Percentiles rank a stretch among this genome's conserved stretches.
Conservation (phyloP, 2,113 vertebrate species). For the Romanogobio albipinnatus region DNA sequence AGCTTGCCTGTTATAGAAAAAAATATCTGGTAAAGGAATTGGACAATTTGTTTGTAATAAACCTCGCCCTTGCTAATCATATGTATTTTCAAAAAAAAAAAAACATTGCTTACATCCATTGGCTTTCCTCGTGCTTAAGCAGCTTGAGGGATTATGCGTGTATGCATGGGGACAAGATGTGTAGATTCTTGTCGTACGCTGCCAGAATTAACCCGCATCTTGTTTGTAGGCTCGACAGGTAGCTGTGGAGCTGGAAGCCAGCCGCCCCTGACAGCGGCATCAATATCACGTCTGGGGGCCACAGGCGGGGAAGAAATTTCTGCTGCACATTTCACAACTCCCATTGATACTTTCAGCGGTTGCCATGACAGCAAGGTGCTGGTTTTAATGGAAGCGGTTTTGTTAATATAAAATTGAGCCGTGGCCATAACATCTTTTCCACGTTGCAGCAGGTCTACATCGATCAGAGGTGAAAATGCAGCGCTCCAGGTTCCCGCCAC, state of each 20-base stretch:
- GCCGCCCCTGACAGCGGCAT: constrained; percentile 55
- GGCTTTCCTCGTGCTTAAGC: constrained; percentile 34
- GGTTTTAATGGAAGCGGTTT: constrained; percentile 60
- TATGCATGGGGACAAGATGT: constrained; percentile 46
- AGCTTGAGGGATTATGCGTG: constrained; percentile 47
- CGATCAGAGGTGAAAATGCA: constrained; percentile 49
- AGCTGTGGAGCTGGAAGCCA: constrained; percentile 49
- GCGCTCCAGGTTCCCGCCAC: constrained; percentile 8
- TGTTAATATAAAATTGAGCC: constrained; percentile 59
- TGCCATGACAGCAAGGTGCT: constrained; percentile 60
- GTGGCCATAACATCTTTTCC: constrained; percentile 46
- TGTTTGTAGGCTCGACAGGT: constrained; percentile 59
- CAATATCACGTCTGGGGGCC: constrained; percentile 58
- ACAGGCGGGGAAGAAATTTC: constrained; percentile 50
- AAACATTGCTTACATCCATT: constrained; percentile 15
- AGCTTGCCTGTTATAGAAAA: no score
- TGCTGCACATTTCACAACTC: constrained; percentile 59
- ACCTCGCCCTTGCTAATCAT: background rate
- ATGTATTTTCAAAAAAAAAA: constrained; percentile 28
- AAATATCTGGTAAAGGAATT: no score
- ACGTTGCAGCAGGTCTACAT: constrained; percentile 41
- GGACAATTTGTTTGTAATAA: no score
- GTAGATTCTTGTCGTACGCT: constrained; percentile 8
- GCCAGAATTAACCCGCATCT: constrained; percentile 45
- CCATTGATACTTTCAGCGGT: constrained; percentile 56